Conservation (phyloP, 1,140 invertebrate genomes). For the Agrypnia vestita region DNA sequence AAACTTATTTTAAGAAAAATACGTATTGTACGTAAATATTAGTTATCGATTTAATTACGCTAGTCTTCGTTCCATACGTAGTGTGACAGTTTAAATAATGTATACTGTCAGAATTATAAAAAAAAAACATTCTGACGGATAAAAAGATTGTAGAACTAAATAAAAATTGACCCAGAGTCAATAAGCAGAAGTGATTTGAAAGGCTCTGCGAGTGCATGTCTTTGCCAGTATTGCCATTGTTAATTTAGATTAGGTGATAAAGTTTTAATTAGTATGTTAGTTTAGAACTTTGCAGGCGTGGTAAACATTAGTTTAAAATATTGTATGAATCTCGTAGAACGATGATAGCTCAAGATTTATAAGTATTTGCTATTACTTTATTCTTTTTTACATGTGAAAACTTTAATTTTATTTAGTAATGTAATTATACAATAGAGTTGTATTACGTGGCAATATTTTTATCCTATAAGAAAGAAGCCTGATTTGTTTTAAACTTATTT, state of each 20-base stretch:
- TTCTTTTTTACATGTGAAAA: constrained; percentile 35
- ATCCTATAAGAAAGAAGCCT: constrained; percentile 38
- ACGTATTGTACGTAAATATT: constrained; percentile 56
- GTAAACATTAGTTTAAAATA: constrained; percentile 12
- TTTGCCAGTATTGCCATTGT: constrained; percentile 62
- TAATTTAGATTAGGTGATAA: constrained; percentile 57
- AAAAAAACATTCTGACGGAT: not conserved
- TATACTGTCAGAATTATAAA: constrained; percentile 8
- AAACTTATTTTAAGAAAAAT: constrained; percentile 52
- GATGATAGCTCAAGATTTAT: constrained; percentile 20
- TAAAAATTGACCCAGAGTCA: constrained; percentile 50
- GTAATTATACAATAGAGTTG: constrained; percentile 23
- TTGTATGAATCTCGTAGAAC: constrained; percentile 30
- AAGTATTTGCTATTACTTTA: constrained; percentile 39
- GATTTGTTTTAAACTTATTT: constrained; percentile 37
- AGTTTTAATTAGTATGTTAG: constrained; percentile 41
- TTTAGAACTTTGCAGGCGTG: constrained; percentile 3
- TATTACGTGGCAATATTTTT: constrained; percentile 36
- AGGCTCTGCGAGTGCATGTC: constrained; percentile 58
- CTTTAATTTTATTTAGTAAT: constrained; percentile 32
- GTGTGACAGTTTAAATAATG: constrained; percentile 42
- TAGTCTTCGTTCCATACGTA: constrained; percentile 56
- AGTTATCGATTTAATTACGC: constrained; percentile 57
- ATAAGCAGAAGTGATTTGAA: constrained; percentile 52
- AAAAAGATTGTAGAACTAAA: constrained; percentile 16